A percentile compares a stretch with the other conserved stretches of the same genome.
These are phyloP conservation scores for Dryococelus australis DNA, from an alignment of 2,888 invertebrate species.

Conservation along the genomic window DNA sequence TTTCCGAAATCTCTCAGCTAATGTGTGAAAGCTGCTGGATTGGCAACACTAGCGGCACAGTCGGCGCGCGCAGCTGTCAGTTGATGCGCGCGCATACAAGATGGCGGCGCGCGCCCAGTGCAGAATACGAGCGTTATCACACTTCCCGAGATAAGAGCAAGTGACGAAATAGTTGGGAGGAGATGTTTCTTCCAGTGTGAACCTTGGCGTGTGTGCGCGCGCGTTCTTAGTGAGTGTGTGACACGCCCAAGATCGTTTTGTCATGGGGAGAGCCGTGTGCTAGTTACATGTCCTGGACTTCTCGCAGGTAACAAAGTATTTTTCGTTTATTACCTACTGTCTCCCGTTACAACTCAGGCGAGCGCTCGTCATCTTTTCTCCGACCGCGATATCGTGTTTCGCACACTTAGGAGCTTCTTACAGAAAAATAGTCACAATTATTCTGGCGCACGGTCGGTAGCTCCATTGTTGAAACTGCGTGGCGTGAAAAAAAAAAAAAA, in stretches of 20 bases:
- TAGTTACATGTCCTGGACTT: background rate
- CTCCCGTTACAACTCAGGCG: background rate
- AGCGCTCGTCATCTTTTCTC: background rate
- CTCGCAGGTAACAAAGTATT: background rate
- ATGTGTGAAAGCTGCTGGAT: too few species aligned
- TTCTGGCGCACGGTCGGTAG: too few species aligned
- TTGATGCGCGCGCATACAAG: background rate
- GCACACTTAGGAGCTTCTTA: background rate
- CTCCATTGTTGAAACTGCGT: background rate
- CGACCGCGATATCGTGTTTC: background rate
- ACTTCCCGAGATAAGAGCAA: constrained; percentile 5
- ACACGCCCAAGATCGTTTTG: background rate
- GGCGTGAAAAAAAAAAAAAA: too few species aligned
- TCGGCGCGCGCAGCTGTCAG: background rate
- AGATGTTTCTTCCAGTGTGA: background rate
- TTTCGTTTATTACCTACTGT: background rate
- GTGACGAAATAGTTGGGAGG: background rate
- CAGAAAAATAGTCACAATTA: too few species aligned
- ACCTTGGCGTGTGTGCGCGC: background rate
- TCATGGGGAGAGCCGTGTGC: background rate
- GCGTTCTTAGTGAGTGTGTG: background rate
- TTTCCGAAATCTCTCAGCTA: too few species aligned
- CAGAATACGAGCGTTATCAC: background rate
- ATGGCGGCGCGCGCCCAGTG: background rate
- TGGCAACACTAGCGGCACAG: too few species aligned